These are phyloP conservation scores for Saxicola maurus DNA, from an alignment of 2,797 vertebrate species.

Conservation along the genomic window DNA sequence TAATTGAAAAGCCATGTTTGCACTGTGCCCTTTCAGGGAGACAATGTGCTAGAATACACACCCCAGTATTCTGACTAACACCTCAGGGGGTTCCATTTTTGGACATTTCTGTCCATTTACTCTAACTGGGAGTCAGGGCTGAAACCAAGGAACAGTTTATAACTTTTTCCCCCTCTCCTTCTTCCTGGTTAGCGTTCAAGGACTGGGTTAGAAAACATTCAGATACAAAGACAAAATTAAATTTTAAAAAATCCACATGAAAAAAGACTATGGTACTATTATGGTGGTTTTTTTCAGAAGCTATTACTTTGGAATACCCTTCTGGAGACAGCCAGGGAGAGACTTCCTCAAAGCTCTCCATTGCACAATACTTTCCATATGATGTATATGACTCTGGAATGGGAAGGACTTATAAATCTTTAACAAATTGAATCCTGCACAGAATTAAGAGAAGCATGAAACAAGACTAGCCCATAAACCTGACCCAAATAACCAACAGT, in stretches of 20 bases:
- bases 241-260: neutral
- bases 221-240: neutral
- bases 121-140: neutral
- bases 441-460: neutral
- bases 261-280: neutral
- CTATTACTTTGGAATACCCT: neutral
- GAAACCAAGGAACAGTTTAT: neutral
- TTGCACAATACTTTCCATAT: slow-evolving; percentile 28
- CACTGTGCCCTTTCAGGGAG: neutral
- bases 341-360: neutral
- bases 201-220: neutral
- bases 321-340: neutral
- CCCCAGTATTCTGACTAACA: neutral
- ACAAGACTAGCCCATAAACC: neutral
- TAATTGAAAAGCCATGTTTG: neutral
- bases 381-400: slow-evolving; percentile 8
- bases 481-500: neutral
- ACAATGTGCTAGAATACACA: neutral
- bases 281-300: neutral
- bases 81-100: neutral
- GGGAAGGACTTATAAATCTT: slow-evolving; percentile 34
- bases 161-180: neutral
- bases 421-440: neutral
- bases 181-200: neutral
- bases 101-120: neutral